Conservation (phyloP, 2,113 vertebrate genomes). For the Arothron firmamentum region DNA sequence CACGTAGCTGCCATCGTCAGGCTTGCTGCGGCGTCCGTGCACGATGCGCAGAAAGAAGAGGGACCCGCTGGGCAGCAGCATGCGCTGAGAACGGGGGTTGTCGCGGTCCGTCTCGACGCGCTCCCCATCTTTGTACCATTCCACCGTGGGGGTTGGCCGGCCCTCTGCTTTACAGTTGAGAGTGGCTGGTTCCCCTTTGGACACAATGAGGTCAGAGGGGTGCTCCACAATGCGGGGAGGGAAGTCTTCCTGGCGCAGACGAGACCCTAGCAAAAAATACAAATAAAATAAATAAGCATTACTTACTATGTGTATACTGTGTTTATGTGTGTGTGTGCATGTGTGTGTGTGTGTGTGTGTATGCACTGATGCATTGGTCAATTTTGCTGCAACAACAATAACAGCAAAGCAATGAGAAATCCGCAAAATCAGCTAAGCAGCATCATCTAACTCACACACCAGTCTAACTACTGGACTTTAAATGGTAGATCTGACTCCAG, state of each 20-base stretch:
- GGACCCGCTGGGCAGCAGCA: slow-evolving; percentile 93
- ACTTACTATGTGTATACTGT: too few species aligned
- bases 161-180: slow-evolving; percentile 96
- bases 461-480: too few species aligned
- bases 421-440: too few species aligned
- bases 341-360: slow-evolving; percentile 11
- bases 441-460: too few species aligned
- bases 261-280: slow-evolving; percentile 79
- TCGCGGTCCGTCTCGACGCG: slow-evolving; percentile 93
- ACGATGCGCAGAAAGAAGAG: slow-evolving; percentile 94
- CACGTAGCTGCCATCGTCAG: slow-evolving; percentile 91
- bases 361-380: slow-evolving; percentile 16
- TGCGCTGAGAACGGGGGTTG: slow-evolving; percentile 90
- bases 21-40: slow-evolving; percentile 90
- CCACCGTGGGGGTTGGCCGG: slow-evolving; percentile 86
- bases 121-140: slow-evolving; percentile 96
- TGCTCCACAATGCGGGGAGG: slow-evolving; percentile 95
- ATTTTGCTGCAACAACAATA: slow-evolving; percentile 2
- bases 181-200: slow-evolving; percentile 94
- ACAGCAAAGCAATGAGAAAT: not conserved
- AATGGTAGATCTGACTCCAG: not conserved
- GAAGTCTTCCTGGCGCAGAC: slow-evolving; percentile 93
- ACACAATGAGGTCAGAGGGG: slow-evolving; percentile 95
- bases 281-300: not conserved
- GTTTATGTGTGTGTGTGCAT: slow-evolving; percentile 5